phyloP scores from a whole-genome alignment of 2,113 vertebrate species.

The Calidris pygmaea region DNA sequence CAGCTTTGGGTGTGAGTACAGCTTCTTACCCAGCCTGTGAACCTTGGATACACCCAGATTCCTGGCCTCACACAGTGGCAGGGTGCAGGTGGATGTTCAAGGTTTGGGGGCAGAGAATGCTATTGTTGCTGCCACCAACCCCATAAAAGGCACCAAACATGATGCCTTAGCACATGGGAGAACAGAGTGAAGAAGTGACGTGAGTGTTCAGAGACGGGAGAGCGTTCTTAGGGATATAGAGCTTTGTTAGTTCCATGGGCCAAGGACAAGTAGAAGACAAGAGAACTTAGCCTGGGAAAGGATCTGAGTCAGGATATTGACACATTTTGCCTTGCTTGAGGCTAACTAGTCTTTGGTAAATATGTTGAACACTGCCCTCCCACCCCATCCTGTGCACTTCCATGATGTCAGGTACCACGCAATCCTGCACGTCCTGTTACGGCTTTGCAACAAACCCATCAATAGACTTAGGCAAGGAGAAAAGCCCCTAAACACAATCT shows the following conservation, averaged over 20 bases:
- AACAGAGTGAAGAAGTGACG: background rate
- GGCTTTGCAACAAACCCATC: background rate
- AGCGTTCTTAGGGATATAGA: background rate
- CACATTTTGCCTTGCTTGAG: background rate
- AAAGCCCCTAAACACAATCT: background rate
- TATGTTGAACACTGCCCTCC: background rate
- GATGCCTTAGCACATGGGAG: background rate
- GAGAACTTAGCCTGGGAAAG: background rate
- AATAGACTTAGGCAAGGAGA: background rate
- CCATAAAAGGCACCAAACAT: background rate
- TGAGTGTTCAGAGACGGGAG: background rate
- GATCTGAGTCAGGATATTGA: background rate
- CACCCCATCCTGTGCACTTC: background rate
- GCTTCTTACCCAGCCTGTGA: background rate
- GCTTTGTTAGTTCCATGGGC: background rate
- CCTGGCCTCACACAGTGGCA: background rate
- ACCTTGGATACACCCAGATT: background rate
- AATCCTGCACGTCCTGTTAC: background rate
- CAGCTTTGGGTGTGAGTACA: background rate
- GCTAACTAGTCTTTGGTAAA: background rate
- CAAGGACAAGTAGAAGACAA: background rate
- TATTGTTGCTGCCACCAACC: background rate
- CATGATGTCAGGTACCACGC: background rate
- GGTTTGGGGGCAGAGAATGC: background rate
- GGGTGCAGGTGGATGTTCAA: background rate